Conservation (phyloP, 2,888 invertebrate species). For the Diaperis boleti region DNA sequence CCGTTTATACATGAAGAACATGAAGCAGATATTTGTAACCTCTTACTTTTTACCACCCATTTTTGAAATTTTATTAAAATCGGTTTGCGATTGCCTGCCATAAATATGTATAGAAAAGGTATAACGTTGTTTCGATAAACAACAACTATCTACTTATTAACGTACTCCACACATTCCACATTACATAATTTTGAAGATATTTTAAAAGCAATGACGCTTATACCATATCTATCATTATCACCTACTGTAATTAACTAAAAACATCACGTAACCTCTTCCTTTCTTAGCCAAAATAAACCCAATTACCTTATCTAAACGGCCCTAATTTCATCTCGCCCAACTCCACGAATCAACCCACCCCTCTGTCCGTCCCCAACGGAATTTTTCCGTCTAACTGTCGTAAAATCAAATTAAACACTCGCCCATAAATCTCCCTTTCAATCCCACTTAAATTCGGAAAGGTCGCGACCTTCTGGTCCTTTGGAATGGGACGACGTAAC, state of each 20-base stretch:
- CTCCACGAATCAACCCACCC: not conserved
- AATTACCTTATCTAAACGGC: constrained; percentile 4
- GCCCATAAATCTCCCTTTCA: constrained; percentile 24
- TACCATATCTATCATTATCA: not conserved
- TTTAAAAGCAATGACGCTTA: too few species aligned
- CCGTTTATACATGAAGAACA: too few species aligned
- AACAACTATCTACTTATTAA: too few species aligned
- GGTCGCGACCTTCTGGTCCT: constrained; percentile 35
- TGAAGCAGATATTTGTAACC: too few species aligned
- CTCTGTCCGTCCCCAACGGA: not conserved
- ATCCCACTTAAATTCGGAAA: constrained; percentile 32
- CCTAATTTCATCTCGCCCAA: constrained; percentile 2
- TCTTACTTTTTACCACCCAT: too few species aligned
- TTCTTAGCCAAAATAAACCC: constrained; percentile 2
- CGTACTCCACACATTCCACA: too few species aligned
- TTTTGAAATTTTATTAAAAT: too few species aligned
- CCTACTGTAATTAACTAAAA: too few species aligned
- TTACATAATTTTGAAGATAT: too few species aligned
- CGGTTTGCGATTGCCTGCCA: too few species aligned
- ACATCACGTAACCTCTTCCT: not conserved
- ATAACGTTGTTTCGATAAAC: too few species aligned
- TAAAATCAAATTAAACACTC: constrained; percentile 20
- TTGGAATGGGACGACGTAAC: constrained; percentile 19
- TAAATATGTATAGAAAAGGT: too few species aligned
- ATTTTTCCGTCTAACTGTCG: constrained; percentile 5